A percentile compares a stretch with the other conserved stretches of the same genome.
These are phyloP conservation scores for Coelinius sp. DNA, from an alignment of 2,888 invertebrate species.

Conservation along the genomic window DNA sequence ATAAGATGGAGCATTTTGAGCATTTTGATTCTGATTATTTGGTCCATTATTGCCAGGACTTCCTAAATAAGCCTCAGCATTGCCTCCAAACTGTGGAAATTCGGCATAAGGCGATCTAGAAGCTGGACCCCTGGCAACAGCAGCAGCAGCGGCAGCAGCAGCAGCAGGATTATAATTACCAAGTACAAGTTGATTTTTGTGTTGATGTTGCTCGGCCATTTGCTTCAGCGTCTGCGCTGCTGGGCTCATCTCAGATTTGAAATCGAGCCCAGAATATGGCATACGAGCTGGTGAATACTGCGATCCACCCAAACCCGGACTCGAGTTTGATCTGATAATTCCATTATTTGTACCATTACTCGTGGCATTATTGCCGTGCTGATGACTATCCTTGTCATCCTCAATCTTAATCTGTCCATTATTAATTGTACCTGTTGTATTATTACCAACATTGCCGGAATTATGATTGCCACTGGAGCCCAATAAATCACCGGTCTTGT, in stretches of 20 bases:
- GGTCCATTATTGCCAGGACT: conserved; percentile 70
- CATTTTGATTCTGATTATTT: conserved; percentile 58
- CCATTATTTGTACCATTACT: conserved; percentile 57
- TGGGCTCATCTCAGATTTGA: conserved; percentile 83
- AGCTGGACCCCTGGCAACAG: conserved; percentile 68
- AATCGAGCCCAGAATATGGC: conserved; percentile 72
- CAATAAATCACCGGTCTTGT: conserved; percentile 68
- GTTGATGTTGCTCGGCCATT: conserved; percentile 97
- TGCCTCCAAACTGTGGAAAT: conserved; percentile 73
- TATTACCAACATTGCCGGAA: conserved; percentile 38
- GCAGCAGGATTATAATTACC: conserved; percentile 71
- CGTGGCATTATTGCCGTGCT: conserved; percentile 57
- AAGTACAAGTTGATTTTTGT: conserved; percentile 81
- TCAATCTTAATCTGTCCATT: conserved; percentile 67
- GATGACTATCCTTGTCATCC: conserved; percentile 67
- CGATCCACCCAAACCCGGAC: conserved; percentile 68
- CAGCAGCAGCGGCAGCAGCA: conserved; percentile 71
- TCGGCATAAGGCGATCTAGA: conserved; percentile 76
- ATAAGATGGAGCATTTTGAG: conserved; percentile 57
- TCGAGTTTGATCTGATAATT: conserved; percentile 61
- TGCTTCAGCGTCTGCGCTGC: conserved; percentile 96
- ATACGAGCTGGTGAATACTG: conserved; percentile 72
- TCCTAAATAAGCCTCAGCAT: conserved; percentile 71
- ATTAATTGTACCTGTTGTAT: conserved; percentile 47
- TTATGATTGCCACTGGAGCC: conserved; percentile 16